Base-by-base conservation (phyloP, 2,888 invertebrate genomes). In the Amphipyra tragopoginis region DNA sequence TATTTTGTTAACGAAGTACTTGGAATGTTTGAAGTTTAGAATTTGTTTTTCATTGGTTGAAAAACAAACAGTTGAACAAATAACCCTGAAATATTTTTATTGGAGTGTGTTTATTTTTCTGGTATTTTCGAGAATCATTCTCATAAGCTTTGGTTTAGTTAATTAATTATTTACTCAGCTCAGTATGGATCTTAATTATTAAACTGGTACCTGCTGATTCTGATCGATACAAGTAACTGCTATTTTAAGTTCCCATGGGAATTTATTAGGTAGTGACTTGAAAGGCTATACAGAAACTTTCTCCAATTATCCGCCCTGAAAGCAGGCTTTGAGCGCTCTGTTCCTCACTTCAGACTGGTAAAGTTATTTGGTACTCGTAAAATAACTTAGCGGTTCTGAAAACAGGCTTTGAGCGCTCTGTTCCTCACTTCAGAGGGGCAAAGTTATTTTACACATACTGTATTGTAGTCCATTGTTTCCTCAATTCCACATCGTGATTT, bases 21-120 rank as follows among this genome's bases (percentile, higher is more conserved):
- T 53, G 2, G 10, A 45, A 42, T 29, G 14, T 36, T 36, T 34
- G 29, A 44, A 55, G 49, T 14, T 13, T 38, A 44, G 26, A 11
- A 39, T 42, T 59, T 48, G 13, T 39, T 52, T 63, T 47, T 50
- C 36, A 53, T 34, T 45, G 44, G 13, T 42, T 64, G 14, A 5
- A n/a, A n/a, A n/a, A n/a, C n/a, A n/a, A n/a, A 10, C 38, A 47
- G 45, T 39, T 51, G 14, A 36, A 71, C 43, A 55, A 52, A 71
- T 48, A 64, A 39, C 10, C 7, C 8, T 39, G 21, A 2, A 33
- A 33, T 47, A n/a, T 8, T 21, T 29, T 29, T 29, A 29, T 21
- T 5, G 5, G 5, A 9, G 33, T 10, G 34, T 34, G 14, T 47
- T 47, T 11, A 34, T 48, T 36, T 36, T 48, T 15, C 8, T 34